Base-by-base conservation (phyloP, 2,797 vertebrate genomes). In the Sebastes itinus region DNA sequence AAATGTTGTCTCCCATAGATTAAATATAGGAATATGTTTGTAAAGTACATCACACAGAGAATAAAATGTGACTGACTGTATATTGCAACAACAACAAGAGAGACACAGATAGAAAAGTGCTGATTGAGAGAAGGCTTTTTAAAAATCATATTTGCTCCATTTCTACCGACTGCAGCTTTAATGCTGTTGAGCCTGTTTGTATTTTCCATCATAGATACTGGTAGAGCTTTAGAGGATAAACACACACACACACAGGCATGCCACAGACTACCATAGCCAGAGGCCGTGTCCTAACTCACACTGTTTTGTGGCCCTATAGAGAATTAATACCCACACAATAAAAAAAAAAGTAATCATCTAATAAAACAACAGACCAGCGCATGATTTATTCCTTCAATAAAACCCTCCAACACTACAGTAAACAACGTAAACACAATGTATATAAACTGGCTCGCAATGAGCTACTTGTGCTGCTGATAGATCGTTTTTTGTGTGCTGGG, bases 371-470 rank as follows among this genome's bases (percentile, higher is more conserved):
- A 58, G 74, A 70, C 6, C 77, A 78, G 78, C 62, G 18, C 22
- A 49, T 84, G 82, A 89, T 88, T 85, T 86, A 90, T 75, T 66
- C 52, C 65, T 70, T 84, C 83, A 84, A 90, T 90, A 91, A 88
- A 87, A 61, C 52, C 33, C 60, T 65, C 46, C 62, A 74, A 62
- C 79, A 69, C 55, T 23, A 55, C 56, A 32, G 52, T 86, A 86
- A 84, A 86, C 72, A 90, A 79, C 27, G 12, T 72, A 77, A 88
- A 77, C 64, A 58, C 38, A 86, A 30, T 76, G 77, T 67, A 75
- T 79, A 80, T 70, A 77, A 86, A 84, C 30, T 63, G 42, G 55
- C 62, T 80, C 2, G 66, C 68, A 75, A 14, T 75, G 69, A 79
- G 82, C 78, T 85, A n/a, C 66, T 86, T 83, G 49, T 79, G 55